Evolutionary conservation across 1,140 invertebrate species (phyloP).

Genomic region (Diabrotica undecimpunctata): DNA sequence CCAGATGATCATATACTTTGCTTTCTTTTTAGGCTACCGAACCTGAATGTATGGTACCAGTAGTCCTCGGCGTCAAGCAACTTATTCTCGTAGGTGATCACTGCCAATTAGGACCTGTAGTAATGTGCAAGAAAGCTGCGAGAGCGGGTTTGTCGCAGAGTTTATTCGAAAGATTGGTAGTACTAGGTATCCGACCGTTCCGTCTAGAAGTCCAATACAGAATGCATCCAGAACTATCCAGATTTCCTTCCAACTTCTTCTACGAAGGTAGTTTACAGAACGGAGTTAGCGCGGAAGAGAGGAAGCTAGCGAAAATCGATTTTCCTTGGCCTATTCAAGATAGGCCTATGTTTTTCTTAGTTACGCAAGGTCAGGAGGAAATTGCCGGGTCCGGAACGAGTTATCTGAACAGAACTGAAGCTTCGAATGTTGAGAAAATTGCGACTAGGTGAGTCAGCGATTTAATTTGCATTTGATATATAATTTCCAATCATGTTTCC

Average conservation of each 20-base stretch:
- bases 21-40: slow-evolving; percentile 58
- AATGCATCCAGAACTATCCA: slow-evolving; percentile 96
- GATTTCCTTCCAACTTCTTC: slow-evolving; percentile 99
- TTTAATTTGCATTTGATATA: no score
- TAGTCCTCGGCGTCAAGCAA: slow-evolving; percentile 94
- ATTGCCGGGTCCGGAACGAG: slow-evolving; percentile 98
- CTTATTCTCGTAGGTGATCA: slow-evolving; percentile 97
- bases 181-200: slow-evolving; percentile 92
- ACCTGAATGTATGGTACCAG: slow-evolving; percentile 88
- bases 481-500: no score
- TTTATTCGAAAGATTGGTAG: slow-evolving; percentile 94
- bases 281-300: slow-evolving; percentile 93
- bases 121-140: slow-evolving; percentile 99
- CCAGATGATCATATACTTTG: no score
- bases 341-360: slow-evolving; percentile 98
- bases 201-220: slow-evolving; percentile 97
- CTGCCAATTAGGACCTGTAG: slow-evolving; percentile 96
- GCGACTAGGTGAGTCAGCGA: slow-evolving; percentile 59
- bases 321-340: slow-evolving; percentile 97
- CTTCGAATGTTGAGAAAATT: slow-evolving; percentile 97
- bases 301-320: slow-evolving; percentile 85
- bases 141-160: slow-evolving; percentile 95
- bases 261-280: slow-evolving; percentile 97
- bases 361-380: slow-evolving; percentile 97
- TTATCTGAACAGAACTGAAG: slow-evolving; percentile 97